Conservation (phyloP, 2,888 invertebrate genomes). For the Disparrhopalites patrizii region DNA sequence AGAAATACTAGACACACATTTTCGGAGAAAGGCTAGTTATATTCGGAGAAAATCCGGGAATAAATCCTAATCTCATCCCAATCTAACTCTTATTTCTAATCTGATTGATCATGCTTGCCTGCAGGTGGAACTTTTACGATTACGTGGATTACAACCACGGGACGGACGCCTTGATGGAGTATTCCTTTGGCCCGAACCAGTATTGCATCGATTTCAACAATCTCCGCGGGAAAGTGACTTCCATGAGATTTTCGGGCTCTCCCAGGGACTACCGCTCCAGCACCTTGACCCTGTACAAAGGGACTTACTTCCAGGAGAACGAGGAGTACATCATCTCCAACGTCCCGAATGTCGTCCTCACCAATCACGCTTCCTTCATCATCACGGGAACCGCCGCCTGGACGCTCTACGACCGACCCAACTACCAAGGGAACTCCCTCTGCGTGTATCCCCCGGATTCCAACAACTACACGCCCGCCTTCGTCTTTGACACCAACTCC, state of each 20-base stretch:
- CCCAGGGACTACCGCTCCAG: conserved; percentile 31
- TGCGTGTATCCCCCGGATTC: conserved; percentile 35
- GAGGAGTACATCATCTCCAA: conserved; percentile 36
- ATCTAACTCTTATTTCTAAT: neutral
- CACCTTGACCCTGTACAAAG: conserved; percentile 36
- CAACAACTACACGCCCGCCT: conserved; percentile 28
- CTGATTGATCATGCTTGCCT: too few species aligned
- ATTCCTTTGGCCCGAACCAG: conserved; percentile 32
- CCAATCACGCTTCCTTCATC: conserved; percentile 13
- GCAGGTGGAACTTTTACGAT: conserved; percentile 27
- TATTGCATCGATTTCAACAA: conserved; percentile 33
- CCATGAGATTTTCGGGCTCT: conserved; percentile 35
- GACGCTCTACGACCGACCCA: conserved; percentile 37
- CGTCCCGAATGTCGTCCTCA: conserved; percentile 17
- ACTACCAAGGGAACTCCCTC: conserved; percentile 35
- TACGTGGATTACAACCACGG: conserved; percentile 4
- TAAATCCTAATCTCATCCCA: neutral
- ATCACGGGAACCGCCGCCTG: conserved; percentile 36
- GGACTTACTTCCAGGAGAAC: conserved; percentile 40
- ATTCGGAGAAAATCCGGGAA: neutral
- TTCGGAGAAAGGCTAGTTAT: too few species aligned
- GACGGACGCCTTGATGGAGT: conserved; percentile 34
- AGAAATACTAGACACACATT: neutral
- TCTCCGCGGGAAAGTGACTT: conserved; percentile 28
- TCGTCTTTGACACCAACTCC: conserved; percentile 28